Percentiles rank a stretch among this genome's conserved stretches.
Evolutionary conservation across 64 coral and sea anemone species (phyloP).

Genomic region (Montipora foliosa): DNA sequence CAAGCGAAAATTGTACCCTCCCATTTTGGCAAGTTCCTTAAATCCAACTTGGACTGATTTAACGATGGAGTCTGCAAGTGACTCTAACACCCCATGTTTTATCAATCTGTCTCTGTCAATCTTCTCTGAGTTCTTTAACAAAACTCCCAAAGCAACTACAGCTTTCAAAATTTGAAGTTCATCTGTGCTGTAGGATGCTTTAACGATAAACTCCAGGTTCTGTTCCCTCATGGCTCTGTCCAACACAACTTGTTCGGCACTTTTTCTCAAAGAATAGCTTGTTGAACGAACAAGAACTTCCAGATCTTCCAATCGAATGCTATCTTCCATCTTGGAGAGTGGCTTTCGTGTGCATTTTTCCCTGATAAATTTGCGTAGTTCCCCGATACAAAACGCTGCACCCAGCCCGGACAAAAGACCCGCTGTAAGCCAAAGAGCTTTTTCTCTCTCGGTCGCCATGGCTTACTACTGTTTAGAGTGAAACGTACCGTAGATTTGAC

Average conservation of each 20-base stretch:
- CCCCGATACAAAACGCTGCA: conserved; percentile 62
- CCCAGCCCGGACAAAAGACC: conserved; percentile 82
- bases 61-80: conserved; percentile 72
- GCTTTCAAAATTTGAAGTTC: conserved; percentile 88
- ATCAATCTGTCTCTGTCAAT: conserved; percentile 54
- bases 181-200: conserved; percentile 68
- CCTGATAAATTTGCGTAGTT: conserved; percentile 78
- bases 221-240: conserved; percentile 82
- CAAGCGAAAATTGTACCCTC: conserved; percentile 71
- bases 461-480: not conserved
- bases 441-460: conserved; percentile 85
- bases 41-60: conserved; percentile 73
- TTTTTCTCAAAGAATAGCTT: conserved; percentile 76
- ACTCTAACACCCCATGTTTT: conserved; percentile 63
- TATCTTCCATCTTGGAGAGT: conserved; percentile 68
- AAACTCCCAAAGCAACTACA: conserved; percentile 71
- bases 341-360: conserved; percentile 87
- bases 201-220: conserved; percentile 78
- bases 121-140: conserved; percentile 79
- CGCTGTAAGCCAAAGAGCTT: conserved; percentile 59
- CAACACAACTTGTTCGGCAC: conserved; percentile 82
- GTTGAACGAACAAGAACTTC: conserved; percentile 76
- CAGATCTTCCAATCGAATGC: conserved; percentile 76
- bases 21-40: conserved; percentile 60
- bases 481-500: not conserved